Evolutionary conservation across 1,140 invertebrate species (phyloP).

Genomic region (Scaptodrosophila lebanonensis): DNA sequence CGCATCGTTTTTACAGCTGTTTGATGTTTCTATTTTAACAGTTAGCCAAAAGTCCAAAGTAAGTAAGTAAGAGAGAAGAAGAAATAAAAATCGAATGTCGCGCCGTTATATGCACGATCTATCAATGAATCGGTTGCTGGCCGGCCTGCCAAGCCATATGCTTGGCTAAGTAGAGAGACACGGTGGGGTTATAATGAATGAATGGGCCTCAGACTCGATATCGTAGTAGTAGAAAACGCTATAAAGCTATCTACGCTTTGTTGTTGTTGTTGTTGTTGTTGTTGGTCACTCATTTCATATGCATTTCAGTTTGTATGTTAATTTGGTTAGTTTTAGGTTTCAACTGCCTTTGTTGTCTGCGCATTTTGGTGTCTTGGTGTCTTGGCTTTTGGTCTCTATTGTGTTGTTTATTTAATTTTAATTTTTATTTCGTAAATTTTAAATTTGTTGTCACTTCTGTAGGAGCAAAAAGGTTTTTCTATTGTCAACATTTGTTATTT

Average conservation of each 20-base stretch:
- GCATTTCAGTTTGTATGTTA: constrained; percentile 64
- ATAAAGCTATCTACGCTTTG: constrained; percentile 7
- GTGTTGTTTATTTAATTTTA: constrained; percentile 69
- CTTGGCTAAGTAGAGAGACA: too few relatives aligned
- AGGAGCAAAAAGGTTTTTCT: constrained; percentile 60
- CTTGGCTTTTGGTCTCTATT: constrained; percentile 27
- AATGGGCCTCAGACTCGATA: too few relatives aligned
- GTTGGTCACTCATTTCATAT: constrained; percentile 54
- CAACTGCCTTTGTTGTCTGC: constrained; percentile 20
- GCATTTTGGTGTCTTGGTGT: constrained; percentile 45
- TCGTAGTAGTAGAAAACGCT: constrained; percentile 2
- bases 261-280: constrained; percentile 1
- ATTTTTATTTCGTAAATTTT: constrained; percentile 75
- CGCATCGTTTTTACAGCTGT: neutral
- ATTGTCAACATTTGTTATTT: constrained; percentile 23
- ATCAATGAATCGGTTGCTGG: constrained; percentile 65
- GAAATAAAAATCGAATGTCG: too few relatives aligned
- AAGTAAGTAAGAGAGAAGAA: too few relatives aligned
- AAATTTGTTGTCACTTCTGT: constrained; percentile 74
- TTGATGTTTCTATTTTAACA: constrained; percentile 28
- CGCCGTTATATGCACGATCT: constrained; percentile 51
- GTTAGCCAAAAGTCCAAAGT: constrained; percentile 13
- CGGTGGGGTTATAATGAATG: too few relatives aligned
- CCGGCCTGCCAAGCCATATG: constrained; percentile 49
- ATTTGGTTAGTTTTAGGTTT: constrained; percentile 37